These are phyloP conservation scores for Nematostella vectensis DNA, from an alignment of 92 coral and sea anemone species.

Conservation along the genomic window DNA sequence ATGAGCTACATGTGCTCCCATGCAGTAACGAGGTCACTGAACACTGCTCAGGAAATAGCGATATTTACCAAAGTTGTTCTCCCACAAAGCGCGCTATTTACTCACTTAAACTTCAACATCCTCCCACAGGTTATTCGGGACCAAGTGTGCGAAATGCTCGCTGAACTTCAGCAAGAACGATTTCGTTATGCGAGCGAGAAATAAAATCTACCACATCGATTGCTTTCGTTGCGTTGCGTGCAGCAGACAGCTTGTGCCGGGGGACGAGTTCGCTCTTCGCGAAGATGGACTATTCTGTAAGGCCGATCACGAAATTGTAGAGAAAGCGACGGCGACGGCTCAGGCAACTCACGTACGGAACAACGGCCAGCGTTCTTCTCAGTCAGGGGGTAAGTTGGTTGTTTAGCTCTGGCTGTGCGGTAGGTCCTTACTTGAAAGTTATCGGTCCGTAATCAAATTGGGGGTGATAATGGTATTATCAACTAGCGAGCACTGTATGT, in stretches of 20 bases:
- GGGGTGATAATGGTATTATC: constrained; percentile 87
- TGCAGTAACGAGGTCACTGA: no score
- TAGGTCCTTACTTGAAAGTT: constrained; percentile 65
- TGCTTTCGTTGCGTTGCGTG: constrained; percentile 99
- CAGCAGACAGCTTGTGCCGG: constrained; percentile 90
- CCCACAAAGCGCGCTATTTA: constrained; percentile 47
- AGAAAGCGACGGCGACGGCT: constrained; percentile 90
- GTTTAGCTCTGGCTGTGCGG: constrained; percentile 65
- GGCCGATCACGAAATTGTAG: constrained; percentile 95
- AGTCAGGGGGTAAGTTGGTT: constrained; percentile 61
- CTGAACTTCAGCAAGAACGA: constrained; percentile 89
- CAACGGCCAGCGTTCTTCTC: constrained; percentile 33
- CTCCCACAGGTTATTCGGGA: constrained; percentile 84
- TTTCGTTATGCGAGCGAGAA: constrained; percentile 95
- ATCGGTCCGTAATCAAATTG: constrained; percentile 83
- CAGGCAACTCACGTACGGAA: constrained; percentile 74
- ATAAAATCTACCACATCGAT: constrained; percentile 92
- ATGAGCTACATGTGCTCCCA: no score
- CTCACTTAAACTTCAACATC: constrained; percentile 32
- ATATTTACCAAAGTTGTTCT: constrained; percentile 88
- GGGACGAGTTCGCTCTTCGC: constrained; percentile 94
- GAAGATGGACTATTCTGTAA: constrained; percentile 96
- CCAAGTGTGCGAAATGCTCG: constrained; percentile 97
- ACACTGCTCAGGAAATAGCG: constrained; percentile 36
- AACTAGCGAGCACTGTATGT: constrained; percentile 54